phyloP scores from a whole-genome alignment of 2,113 vertebrate genomes.

The Pterophyllum scalare region DNA sequence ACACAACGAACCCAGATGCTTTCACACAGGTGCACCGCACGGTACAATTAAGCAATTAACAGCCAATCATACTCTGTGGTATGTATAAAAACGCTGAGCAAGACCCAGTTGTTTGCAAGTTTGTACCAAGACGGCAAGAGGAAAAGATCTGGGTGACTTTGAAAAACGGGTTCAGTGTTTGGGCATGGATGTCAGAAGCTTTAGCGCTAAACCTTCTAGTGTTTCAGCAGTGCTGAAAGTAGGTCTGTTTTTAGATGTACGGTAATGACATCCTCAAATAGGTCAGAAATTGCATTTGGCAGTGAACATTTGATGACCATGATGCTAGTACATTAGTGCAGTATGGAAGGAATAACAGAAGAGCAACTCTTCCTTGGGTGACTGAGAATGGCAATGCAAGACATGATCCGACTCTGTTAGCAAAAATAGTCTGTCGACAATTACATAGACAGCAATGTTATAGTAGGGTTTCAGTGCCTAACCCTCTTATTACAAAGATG shows the following conservation, averaged over 20 bases:
- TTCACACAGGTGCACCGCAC: not conserved
- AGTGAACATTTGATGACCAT: not conserved
- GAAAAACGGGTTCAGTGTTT: not conserved
- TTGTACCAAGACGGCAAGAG: not conserved
- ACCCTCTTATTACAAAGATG: constrained; percentile 17
- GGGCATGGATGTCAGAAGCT: not conserved
- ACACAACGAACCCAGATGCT: not conserved
- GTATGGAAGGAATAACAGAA: not conserved
- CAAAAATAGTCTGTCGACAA: constrained; percentile 16
- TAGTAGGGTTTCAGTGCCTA: constrained; percentile 10
- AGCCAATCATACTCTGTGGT: not conserved
- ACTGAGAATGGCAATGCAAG: not conserved
- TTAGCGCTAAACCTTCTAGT: not conserved
- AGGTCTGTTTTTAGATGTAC: not conserved
- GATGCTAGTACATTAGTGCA: constrained; percentile 3
- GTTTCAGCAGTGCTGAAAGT: not conserved
- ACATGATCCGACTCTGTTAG: constrained; percentile 10
- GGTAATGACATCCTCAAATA: not conserved
- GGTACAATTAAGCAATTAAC: constrained; percentile 11
- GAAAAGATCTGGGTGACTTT: not conserved
- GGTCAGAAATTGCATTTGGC: not conserved
- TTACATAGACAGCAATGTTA: constrained; percentile 9
- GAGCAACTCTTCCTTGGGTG: not conserved
- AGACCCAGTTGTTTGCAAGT: not conserved
- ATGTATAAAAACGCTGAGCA: not conserved